Conservation (phyloP, 1,140 invertebrate genomes). For the Oedothorax gibbosus region DNA sequence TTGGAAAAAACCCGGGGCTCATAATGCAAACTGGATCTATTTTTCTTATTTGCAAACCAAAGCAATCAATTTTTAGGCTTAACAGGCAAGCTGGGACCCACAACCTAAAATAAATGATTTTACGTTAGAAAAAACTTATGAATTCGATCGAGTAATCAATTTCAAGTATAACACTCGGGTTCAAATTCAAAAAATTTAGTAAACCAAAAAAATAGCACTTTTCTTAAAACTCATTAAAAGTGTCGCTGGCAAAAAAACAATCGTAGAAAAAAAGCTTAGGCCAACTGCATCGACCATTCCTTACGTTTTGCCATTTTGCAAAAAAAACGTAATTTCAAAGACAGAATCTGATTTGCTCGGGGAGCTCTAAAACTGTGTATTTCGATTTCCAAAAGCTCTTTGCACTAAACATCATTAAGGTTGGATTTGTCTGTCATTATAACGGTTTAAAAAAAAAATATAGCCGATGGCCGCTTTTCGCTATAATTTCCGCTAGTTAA, state of each 20-base stretch:
- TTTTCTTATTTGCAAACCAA: slow-evolving; percentile 97
- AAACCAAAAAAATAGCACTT: slow-evolving; percentile 97
- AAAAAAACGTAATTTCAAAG: slow-evolving; percentile 98
- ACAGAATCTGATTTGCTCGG: slow-evolving; percentile 97
- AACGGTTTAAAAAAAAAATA: slow-evolving; percentile 74
- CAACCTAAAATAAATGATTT: slow-evolving; percentile 91
- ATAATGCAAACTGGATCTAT: slow-evolving; percentile 99
- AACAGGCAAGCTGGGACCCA: slow-evolving; percentile 50
- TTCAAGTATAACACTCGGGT: slow-evolving; percentile 91
- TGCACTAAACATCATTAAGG: slow-evolving; percentile 98
- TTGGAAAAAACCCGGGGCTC: slow-evolving; percentile 91
- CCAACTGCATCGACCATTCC: slow-evolving; percentile 99
- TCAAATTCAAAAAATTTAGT: slow-evolving; percentile 90
- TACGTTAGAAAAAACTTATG: slow-evolving; percentile 98
- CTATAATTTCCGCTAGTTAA: slow-evolving; percentile 99
- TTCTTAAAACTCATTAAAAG: slow-evolving; percentile 99
- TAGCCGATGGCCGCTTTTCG: slow-evolving; percentile 97
- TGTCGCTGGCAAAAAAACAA: slow-evolving; percentile 97
- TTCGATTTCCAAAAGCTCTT: slow-evolving; percentile 99
- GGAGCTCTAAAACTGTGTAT: slow-evolving; percentile 91
- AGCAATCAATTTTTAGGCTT: slow-evolving; percentile 96
- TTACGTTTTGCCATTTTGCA: slow-evolving; percentile 99
- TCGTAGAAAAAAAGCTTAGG: slow-evolving; percentile 96
- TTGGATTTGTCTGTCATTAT: slow-evolving; percentile 99
- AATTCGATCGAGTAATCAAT: slow-evolving; percentile 99